These are phyloP conservation scores for Actinostola sp. DNA, from an alignment of 92 coral and sea anemone species.

Conservation along the genomic window DNA sequence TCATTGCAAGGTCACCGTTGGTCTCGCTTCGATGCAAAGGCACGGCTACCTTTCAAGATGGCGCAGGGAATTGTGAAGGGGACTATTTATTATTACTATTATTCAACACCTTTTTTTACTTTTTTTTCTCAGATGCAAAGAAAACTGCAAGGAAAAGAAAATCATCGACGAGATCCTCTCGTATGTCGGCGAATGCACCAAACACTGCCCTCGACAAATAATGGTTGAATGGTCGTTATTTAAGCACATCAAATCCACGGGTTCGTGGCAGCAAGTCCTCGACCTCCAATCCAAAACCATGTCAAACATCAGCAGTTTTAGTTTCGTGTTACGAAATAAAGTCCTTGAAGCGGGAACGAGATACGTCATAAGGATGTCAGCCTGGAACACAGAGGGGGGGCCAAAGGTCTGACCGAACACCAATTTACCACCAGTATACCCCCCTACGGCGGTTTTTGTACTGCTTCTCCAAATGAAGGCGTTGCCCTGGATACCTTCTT, in stretches of 20 bases:
- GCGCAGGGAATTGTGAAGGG: too few species aligned
- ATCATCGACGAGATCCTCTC: constrained; percentile 50
- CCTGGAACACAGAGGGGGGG: constrained; percentile 14
- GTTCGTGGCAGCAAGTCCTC: constrained; percentile 35
- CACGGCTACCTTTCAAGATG: too few species aligned
- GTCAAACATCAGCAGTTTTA: constrained; percentile 40
- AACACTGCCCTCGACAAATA: constrained; percentile 12
- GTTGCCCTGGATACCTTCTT: constrained; percentile 47
- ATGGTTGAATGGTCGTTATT: constrained; percentile 20
- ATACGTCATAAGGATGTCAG: constrained; percentile 43
- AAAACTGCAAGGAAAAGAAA: constrained; percentile 57
- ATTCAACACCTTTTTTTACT: neutral
- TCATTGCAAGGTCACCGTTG: too few species aligned
- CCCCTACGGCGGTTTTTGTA: constrained; percentile 54
- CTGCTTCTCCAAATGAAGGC: constrained; percentile 33
- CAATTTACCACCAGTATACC: constrained; percentile 54
- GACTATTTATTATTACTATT: too few species aligned
- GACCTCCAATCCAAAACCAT: constrained; percentile 31
- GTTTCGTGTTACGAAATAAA: constrained; percentile 46
- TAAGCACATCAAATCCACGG: neutral
- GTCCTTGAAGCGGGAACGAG: constrained; percentile 42
- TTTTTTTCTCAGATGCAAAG: constrained; percentile 48
- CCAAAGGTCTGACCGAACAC: constrained; percentile 45
- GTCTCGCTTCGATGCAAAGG: too few species aligned
- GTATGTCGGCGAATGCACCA: constrained; percentile 47